Evolutionary conservation across 92 coral and sea anemone species (phyloP), one percentile per base, ranked within the genome.

Genomic region (Isaurus tuberculatus): DNA sequence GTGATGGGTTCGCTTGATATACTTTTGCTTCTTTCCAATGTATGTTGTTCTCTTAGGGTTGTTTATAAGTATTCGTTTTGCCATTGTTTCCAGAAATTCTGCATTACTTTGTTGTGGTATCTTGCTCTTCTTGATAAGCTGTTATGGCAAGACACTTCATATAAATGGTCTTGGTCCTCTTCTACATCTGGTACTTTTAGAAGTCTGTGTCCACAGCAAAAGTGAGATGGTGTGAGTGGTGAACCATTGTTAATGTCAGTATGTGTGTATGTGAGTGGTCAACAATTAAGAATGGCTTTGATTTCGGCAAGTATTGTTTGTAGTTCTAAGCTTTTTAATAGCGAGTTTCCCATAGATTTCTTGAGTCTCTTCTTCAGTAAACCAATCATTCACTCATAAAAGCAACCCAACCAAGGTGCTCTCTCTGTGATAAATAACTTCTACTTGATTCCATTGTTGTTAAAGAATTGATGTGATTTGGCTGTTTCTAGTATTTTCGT

Each of bases 11-110:
- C 16, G 22, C 81, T 65, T 75, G 81, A 75, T 26, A 8, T 75
- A 27, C 26, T 20, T 23, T 29, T 27, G 13, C 27, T 26, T 42
- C 31, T 25, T 30, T 49, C 3, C 67, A 61, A 61, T 61, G 16
- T 31, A 79, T 79, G 72, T n/a, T 79, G 53, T 63, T 79, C 84
- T 58, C 84, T 29, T 79, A 79, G 51, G 44, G 31, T 63, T 79
- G 84, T 63, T 27, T n/a, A n/a, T n/a, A 79, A 43, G 72, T 64
- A 79, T 60, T 79, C 74, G 20, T 58, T 32, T 31, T 40, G 49
- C 84, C 84, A 79, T 28, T 43, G 73, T 28, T 58, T 63, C 84
- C 84, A 79, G 31, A 79, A 63, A 26, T 33, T 7, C 57, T 34
- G 84, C 5, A 79, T 79, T 48, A 63, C 17, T 60, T 36, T 16